Conservation (phyloP, 2,113 vertebrate genomes). For the Bucco capensis region DNA sequence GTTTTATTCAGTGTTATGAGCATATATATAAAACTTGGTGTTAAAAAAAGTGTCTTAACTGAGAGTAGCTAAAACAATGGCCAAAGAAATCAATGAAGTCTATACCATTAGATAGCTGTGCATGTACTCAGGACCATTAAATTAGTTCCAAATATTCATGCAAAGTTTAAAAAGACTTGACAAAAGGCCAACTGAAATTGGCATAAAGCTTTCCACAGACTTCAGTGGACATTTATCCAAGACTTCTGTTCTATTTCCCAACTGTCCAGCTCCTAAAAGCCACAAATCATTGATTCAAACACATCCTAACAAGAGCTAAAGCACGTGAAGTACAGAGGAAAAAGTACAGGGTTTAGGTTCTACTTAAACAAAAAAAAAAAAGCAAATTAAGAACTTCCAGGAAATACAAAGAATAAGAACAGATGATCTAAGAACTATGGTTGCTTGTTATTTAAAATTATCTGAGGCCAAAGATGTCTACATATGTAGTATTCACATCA, state of each 20-base stretch:
- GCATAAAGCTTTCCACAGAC: slow-evolving; percentile 9
- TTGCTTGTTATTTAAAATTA: neutral
- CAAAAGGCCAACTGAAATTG: slow-evolving; percentile 26
- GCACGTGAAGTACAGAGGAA: neutral
- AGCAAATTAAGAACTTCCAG: neutral
- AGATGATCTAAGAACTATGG: neutral
- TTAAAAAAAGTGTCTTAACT: neutral
- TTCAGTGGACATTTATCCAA: slow-evolving; percentile 31
- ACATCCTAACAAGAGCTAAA: neutral
- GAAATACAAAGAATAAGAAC: neutral
- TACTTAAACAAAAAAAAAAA: neutral
- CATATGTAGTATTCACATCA: neutral
- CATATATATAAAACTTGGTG: neutral
- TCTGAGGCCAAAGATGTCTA: neutral
- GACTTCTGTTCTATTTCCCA: slow-evolving; percentile 41
- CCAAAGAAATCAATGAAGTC: neutral
- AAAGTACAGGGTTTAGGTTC: neutral
- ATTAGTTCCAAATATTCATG: slow-evolving; percentile 4
- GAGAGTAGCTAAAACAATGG: neutral
- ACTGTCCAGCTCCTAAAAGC: neutral
- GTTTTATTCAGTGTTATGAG: neutral
- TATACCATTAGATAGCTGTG: neutral
- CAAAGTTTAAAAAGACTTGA: slow-evolving; percentile 36
- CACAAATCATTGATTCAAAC: neutral
- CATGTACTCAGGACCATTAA: neutral